Base-by-base conservation (phyloP, 2,797 vertebrate genomes). In the Sebastes vulpes region DNA sequence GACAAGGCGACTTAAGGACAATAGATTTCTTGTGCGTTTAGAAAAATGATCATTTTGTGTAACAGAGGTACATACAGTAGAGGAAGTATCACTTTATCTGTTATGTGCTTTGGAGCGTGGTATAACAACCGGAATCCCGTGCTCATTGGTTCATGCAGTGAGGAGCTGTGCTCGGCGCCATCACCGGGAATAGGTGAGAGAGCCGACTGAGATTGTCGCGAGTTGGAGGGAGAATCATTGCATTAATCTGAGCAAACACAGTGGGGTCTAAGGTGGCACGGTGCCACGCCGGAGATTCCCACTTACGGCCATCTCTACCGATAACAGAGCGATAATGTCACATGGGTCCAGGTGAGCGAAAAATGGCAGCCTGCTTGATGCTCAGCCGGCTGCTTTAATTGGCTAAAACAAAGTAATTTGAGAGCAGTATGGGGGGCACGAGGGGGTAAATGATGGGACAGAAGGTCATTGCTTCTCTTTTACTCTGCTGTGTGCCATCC, bases 341-440 rank as follows among this genome's bases (percentile, higher is more conserved):
- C 92, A 82, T 75, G 79, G 87, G 91, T 92, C 90, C 93, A 95
- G 94, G 94, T 95, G 93, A 96, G 94, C 91, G 79, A 94, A 94
- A 42, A 95, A 95, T 91, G 87, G 88, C 93, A 84, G 83, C 79
- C 91, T 85, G 89, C 88, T 94, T 90, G 93, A 94, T 89, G 94
- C 95, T 93, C 95, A 96, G 94, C 91, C 94, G 90, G 95, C 94
- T 89, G 87, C 91, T 96, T 95, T 96, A 96, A 96, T 97, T 96
- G 96, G 95, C 88, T 96, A 94, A 96, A 96, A 96, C 95, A 96
- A 96, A 96, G 96, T 96, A 95, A 96, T 96, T 96, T 96, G 93
- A 94, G 95, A 91, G 92, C 94, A 54, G 93, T 89, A 84, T 95
- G 92, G 94, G 94, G 96, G 95, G 94, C 94, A 85, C 75, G 50